These are phyloP conservation scores for Sceloporus tristichus DNA, from an alignment of 2,113 vertebrate genomes.

Conservation along the genomic window DNA sequence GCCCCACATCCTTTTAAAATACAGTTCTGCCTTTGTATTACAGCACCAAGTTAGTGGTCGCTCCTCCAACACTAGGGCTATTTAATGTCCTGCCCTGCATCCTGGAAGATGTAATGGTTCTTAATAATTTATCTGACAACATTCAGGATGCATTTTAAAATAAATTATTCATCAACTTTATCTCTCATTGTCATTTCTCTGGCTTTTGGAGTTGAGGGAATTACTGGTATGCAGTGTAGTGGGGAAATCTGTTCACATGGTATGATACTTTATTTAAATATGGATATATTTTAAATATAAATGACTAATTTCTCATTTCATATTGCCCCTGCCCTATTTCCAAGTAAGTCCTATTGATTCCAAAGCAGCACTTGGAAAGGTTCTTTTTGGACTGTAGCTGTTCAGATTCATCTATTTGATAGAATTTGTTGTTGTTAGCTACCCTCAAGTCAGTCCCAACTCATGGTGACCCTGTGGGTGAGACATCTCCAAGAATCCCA, in stretches of 20 bases:
- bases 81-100: not conserved
- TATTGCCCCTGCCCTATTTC: not conserved
- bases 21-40: not conserved
- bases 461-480: no score
- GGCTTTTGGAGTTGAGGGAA: not conserved
- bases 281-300: not conserved
- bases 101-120: fast-evolving
- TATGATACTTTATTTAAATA: not conserved
- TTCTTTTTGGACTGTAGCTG: no score
- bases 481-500: no score
- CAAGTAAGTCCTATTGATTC: not conserved
- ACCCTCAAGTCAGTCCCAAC: no score
- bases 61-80: not conserved
- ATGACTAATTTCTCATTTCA: not conserved
- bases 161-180: not conserved
- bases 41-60: not conserved
- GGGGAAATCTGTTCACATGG: not conserved
- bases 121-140: constrained; percentile 4
- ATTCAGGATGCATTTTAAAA: not conserved
- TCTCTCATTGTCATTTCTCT: not conserved
- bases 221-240: not conserved
- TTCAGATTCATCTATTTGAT: no score
- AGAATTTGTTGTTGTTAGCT: no score
- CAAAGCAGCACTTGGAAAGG: no score
- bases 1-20: not conserved